Conservation (phyloP, 2,113 vertebrate species). For the Ictidomys tridecemlineatus region DNA sequence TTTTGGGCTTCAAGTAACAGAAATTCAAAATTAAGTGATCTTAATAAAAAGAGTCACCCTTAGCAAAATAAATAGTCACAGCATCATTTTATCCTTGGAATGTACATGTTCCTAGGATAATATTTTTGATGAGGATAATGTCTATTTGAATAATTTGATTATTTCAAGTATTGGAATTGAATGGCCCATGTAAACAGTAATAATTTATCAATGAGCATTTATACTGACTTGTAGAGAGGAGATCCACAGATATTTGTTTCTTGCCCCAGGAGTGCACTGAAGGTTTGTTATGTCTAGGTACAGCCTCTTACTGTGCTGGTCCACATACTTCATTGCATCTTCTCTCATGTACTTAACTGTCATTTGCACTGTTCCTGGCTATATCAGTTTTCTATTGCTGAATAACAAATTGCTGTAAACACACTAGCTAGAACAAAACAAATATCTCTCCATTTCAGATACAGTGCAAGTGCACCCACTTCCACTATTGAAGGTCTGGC, state of each 20-base stretch:
- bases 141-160: background rate
- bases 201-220: background rate
- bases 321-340: background rate
- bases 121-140: background rate
- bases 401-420: background rate
- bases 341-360: background rate
- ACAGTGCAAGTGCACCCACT: background rate
- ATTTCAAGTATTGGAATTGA: background rate
- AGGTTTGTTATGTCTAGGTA: background rate
- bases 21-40: background rate
- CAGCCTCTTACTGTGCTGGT: background rate
- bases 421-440: background rate
- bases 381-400: background rate
- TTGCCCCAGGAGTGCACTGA: background rate
- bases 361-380: background rate
- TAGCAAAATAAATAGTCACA: background rate
- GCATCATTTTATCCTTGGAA: background rate
- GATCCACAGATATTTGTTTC: background rate
- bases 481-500: background rate
- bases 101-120: background rate
- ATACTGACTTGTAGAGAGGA: background rate
- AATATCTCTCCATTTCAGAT: background rate
- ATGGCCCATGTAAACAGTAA: background rate
- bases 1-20: background rate
- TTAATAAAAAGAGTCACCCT: background rate